These are phyloP conservation scores for Podarcis cretensis DNA, from an alignment of 2,113 vertebrate genomes.

Conservation along the genomic window DNA sequence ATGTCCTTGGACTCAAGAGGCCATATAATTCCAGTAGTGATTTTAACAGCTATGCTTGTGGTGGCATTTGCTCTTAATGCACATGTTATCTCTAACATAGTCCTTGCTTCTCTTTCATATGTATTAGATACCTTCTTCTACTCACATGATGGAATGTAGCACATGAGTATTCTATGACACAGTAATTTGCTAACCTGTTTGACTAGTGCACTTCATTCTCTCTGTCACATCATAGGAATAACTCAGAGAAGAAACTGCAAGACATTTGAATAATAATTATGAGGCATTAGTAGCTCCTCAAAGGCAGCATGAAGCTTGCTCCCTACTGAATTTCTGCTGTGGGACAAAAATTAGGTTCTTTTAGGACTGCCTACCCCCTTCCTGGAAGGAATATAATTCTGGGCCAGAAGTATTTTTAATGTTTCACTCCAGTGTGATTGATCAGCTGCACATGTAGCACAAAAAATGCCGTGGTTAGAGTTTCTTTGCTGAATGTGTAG, in stretches of 20 bases:
- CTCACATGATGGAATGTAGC: not conserved
- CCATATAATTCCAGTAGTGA: not conserved
- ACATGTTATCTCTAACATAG: not conserved
- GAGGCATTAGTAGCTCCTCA: not conserved
- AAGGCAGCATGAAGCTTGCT: not conserved
- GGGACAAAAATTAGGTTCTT: not conserved
- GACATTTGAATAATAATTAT: not conserved
- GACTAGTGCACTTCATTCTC: not conserved
- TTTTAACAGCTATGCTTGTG: not conserved
- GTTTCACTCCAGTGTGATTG: not conserved
- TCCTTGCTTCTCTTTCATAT: not conserved
- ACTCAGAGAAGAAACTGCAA: not conserved
- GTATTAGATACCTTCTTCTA: not conserved
- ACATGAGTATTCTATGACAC: not conserved
- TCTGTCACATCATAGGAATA: not conserved
- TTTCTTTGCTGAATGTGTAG: not conserved
- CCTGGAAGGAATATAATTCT: constrained; percentile 6
- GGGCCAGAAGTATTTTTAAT: not conserved
- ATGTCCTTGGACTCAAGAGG: not conserved
- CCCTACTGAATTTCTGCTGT: not conserved
- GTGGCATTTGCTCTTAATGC: not conserved
- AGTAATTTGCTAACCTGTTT: not conserved
- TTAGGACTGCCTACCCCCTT: not conserved
- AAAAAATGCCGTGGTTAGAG: constrained; percentile 37
- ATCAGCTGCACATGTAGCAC: constrained; percentile 10